phyloP scores from a whole-genome alignment of 2,797 vertebrate species.

The Hydrolagus colliei region DNA sequence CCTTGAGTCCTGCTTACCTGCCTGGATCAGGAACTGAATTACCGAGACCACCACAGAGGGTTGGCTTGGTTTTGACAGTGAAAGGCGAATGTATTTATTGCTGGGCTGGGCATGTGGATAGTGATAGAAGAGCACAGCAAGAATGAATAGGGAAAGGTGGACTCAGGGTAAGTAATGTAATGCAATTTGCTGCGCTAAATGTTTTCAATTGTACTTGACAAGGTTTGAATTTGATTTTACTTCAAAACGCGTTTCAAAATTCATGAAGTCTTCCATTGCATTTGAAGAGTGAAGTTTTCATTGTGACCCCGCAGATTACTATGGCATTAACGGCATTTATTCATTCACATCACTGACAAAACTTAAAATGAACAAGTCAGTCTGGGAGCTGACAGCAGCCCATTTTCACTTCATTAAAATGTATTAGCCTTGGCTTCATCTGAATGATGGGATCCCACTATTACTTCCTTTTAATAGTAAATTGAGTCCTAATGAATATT shows the following conservation, averaged over 20 bases:
- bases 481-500: slow-evolving; percentile 56
- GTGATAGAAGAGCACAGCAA: background rate
- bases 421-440: slow-evolving; percentile 51
- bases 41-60: too few species aligned
- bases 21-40: too few species aligned
- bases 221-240: background rate
- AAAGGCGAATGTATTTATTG: background rate
- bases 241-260: slow-evolving; percentile 9
- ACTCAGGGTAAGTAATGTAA: background rate
- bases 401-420: slow-evolving; percentile 63
- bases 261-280: slow-evolving; percentile 14
- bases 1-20: too few species aligned
- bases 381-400: slow-evolving; percentile 52
- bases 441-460: slow-evolving; percentile 50
- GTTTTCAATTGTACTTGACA: slow-evolving; percentile 5
- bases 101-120: background rate
- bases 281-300: slow-evolving; percentile 12
- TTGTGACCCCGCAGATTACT: background rate
- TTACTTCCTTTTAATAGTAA: slow-evolving; percentile 56
- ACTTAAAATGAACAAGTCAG: slow-evolving; percentile 45
- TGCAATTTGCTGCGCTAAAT: slow-evolving; percentile 12
- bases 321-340: slow-evolving; percentile 35
- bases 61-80: too few species aligned
- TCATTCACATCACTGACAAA: slow-evolving; percentile 49
- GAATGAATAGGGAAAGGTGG: background rate